Conservation (phyloP, 2,888 invertebrate genomes). For the Drosophila atroscutellata region DNA sequence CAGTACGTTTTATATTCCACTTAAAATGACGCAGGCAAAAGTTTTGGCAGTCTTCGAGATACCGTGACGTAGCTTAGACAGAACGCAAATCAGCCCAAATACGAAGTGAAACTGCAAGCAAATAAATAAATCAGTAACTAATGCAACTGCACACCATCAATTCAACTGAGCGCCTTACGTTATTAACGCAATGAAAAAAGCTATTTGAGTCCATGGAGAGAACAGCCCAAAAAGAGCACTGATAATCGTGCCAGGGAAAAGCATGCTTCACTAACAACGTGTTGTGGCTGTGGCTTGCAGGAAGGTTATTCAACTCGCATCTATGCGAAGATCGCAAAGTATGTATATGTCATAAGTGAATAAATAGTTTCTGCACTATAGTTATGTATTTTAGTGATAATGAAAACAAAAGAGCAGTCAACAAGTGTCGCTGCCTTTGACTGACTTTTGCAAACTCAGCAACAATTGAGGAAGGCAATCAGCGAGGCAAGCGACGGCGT, state of each 20-base stretch:
- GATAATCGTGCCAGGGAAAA: constrained; percentile 51
- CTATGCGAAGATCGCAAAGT: constrained; percentile 14
- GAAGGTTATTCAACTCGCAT: constrained; percentile 58
- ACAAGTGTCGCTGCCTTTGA: constrained; percentile 1
- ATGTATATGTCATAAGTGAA: constrained; percentile 19
- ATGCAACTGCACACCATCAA: constrained; percentile 11
- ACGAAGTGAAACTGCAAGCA: constrained; percentile 11
- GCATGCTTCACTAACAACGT: constrained; percentile 36
- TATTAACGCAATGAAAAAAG: constrained; percentile 27
- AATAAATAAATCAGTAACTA: not conserved
- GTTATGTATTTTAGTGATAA: constrained; percentile 1
- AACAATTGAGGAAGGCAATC: constrained; percentile 13
- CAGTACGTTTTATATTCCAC: constrained; percentile 50
- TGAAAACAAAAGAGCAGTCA: constrained; percentile 1
- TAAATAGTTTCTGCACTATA: constrained; percentile 7
- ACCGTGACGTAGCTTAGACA: constrained; percentile 63
- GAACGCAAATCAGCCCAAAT: constrained; percentile 34
- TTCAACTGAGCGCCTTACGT: constrained; percentile 16
- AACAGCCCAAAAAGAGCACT: constrained; percentile 24
- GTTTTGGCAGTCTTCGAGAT: constrained; percentile 63
- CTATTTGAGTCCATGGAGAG: constrained; percentile 39
- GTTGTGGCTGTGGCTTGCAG: constrained; percentile 24
- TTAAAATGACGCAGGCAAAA: constrained; percentile 56
- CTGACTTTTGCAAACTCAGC: constrained; percentile 46
- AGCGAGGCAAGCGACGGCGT: constrained; percentile 22